Evolutionary conservation across 2,797 vertebrate species (phyloP).

Genomic region (Chrysocyon brachyurus): DNA sequence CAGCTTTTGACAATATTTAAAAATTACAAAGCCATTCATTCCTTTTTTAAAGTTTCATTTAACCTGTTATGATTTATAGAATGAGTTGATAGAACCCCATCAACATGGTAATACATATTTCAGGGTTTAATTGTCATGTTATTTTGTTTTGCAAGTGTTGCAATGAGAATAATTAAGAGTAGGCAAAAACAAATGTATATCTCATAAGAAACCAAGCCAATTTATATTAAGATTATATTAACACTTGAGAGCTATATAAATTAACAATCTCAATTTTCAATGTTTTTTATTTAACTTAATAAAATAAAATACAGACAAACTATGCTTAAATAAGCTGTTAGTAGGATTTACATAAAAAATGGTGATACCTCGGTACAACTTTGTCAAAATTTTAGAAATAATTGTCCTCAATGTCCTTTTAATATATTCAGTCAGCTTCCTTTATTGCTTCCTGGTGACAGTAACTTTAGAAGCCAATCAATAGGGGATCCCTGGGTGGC

Average conservation of each 20-base stretch:
- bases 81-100: background rate
- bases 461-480: background rate
- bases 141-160: background rate
- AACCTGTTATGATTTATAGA: conserved; percentile 5
- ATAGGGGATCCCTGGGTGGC: too few relatives aligned
- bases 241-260: background rate
- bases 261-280: background rate
- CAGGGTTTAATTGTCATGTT: background rate
- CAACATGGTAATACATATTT: background rate
- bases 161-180: background rate
- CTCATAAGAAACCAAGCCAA: background rate
- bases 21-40: background rate
- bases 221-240: background rate
- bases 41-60: background rate
- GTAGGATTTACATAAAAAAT: background rate
- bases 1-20: background rate
- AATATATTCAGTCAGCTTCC: background rate
- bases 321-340: background rate
- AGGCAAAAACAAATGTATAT: background rate
- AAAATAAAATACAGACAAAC: background rate
- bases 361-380: background rate
- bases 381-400: background rate
- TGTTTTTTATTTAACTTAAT: background rate
- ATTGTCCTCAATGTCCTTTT: background rate
- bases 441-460: background rate